These are phyloP conservation scores for Nanorana parkeri DNA, from an alignment of 2,113 vertebrate species.

Conservation along the genomic window DNA sequence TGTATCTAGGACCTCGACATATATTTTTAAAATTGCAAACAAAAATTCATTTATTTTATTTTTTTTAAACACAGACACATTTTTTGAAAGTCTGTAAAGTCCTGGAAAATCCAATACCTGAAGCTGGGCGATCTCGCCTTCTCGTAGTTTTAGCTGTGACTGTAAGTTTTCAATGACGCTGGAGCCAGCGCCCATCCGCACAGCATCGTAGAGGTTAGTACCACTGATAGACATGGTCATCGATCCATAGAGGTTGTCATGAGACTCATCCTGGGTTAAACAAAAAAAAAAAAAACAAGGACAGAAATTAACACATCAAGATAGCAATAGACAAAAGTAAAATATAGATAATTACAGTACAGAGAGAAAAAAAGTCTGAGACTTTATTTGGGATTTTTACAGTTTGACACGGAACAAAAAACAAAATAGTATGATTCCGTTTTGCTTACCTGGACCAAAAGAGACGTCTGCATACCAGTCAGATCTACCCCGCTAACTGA, in stretches of 20 bases:
- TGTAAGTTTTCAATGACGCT: conserved; percentile 95
- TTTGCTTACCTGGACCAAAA: conserved; percentile 84
- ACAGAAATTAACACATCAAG: no score
- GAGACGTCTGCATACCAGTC: conserved; percentile 83
- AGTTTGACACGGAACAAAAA: neutral
- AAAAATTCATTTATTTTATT: no score
- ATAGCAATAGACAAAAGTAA: no score
- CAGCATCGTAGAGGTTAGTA: conserved; percentile 89
- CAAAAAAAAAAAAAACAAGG: neutral
- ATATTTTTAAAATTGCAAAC: no score
- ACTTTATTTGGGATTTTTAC: neutral
- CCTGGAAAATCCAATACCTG: conserved; percentile 77
- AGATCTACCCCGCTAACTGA: conserved; percentile 89
- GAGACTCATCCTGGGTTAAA: conserved; percentile 82
- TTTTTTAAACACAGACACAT: no score
- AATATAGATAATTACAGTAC: no score
- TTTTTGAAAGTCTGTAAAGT: neutral
- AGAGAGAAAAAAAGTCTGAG: no score
- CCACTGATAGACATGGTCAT: conserved; percentile 80
- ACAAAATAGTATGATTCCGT: no score
- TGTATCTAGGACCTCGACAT: no score
- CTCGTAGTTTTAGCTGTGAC: conserved; percentile 92
- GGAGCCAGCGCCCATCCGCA: conserved; percentile 93
- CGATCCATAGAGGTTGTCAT: conserved; percentile 83
- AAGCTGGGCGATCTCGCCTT: conserved; percentile 93